Percentiles rank a stretch among this genome's conserved stretches.
Conservation (phyloP, 2,113 vertebrate species). For the Pomatostomus ruficeps region DNA sequence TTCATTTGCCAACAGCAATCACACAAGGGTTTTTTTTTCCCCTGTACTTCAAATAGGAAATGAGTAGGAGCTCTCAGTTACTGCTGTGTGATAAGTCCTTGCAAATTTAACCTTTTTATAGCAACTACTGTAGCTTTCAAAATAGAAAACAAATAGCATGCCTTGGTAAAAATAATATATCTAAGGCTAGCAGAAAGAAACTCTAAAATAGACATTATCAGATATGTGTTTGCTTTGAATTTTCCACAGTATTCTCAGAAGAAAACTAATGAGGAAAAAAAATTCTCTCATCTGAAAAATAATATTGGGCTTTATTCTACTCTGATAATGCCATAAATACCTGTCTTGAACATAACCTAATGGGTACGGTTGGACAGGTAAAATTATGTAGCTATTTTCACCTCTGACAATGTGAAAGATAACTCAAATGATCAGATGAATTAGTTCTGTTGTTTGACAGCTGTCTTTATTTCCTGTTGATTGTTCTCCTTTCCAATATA, state of each 20-base stretch:
- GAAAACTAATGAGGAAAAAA: neutral
- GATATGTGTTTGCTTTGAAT: neutral
- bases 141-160: conserved; percentile 61
- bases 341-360: neutral
- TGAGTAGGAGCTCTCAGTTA: conserved; percentile 62
- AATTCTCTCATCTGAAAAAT: neutral
- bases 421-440: neutral
- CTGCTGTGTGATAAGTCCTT: conserved; percentile 55
- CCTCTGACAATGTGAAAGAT: neutral
- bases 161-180: conserved; percentile 39
- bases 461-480: neutral
- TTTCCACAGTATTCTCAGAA: neutral
- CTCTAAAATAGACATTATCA: neutral
- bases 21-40: neutral
- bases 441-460: neutral
- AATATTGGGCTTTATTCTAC: neutral
- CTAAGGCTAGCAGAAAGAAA: conserved; percentile 34
- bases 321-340: neutral
- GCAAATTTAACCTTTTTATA: conserved; percentile 66
- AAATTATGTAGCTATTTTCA: neutral
- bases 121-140: conserved; percentile 57
- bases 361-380: neutral
- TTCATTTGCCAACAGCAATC: conserved; percentile 55
- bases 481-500: neutral
- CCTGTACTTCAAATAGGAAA: conserved; percentile 59